phyloP scores from a whole-genome alignment of 2,888 invertebrate genomes.

The Cepaea hortensis region DNA sequence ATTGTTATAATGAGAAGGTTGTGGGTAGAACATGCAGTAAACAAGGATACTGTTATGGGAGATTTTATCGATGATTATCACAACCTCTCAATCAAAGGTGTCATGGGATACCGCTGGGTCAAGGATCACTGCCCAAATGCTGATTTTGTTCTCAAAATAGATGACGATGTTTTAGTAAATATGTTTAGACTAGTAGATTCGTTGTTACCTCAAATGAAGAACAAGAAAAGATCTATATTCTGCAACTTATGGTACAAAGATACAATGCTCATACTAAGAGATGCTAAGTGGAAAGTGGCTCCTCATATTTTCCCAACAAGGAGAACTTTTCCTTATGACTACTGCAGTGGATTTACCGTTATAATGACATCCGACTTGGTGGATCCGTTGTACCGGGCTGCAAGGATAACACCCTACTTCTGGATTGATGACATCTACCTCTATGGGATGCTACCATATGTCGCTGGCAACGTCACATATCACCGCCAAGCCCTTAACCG shows the following conservation, averaged over 20 bases:
- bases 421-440: conserved; percentile 53
- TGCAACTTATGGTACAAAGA: conserved; percentile 46
- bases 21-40: conserved; percentile 60
- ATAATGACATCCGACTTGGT: conserved; percentile 47
- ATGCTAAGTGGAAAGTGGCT: conserved; percentile 45
- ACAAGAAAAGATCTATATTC: conserved; percentile 43
- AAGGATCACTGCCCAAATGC: conserved; percentile 43
- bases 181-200: conserved; percentile 46
- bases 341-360: conserved; percentile 51
- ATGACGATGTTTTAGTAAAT: conserved; percentile 52
- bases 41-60: conserved; percentile 67
- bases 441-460: conserved; percentile 49
- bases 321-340: conserved; percentile 43
- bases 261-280: conserved; percentile 45
- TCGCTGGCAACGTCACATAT: conserved; percentile 43
- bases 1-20: conserved; percentile 54
- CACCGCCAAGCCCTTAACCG: conserved; percentile 29
- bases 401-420: conserved; percentile 48
- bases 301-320: conserved; percentile 24
- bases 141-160: conserved; percentile 47
- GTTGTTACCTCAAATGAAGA: conserved; percentile 27
- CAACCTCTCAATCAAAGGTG: conserved; percentile 69
- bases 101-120: conserved; percentile 58
- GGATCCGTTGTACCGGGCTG: conserved; percentile 42
- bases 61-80: conserved; percentile 65